Conservation (phyloP, 53 echinoderm and acorn worm genomes). For the Zoroaster sp. region DNA sequence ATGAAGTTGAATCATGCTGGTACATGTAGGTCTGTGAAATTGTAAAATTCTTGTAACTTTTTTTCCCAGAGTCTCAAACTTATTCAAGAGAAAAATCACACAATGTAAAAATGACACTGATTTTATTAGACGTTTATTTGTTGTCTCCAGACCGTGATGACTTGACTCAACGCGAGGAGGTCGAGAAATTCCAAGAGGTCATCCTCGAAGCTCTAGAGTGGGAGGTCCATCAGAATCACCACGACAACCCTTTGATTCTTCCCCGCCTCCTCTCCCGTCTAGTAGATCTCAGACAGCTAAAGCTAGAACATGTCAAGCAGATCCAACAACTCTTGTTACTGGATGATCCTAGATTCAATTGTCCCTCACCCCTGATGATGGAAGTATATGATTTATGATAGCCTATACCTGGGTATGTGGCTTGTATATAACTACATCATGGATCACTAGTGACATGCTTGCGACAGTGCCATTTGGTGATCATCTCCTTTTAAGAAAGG, state of each 20-base stretch:
- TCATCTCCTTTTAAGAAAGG: too few relatives aligned
- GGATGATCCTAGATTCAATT: conserved; percentile 77
- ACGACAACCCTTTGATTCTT: conserved; percentile 77
- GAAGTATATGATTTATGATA: conserved; percentile 88
- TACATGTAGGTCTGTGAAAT: too few relatives aligned
- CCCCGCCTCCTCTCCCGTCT: conserved; percentile 84
- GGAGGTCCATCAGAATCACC: conserved; percentile 90
- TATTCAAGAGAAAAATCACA: too few relatives aligned
- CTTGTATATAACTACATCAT: too few relatives aligned
- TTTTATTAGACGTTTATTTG: too few relatives aligned
- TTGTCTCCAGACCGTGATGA: conserved; percentile 85
- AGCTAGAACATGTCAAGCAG: conserved; percentile 96
- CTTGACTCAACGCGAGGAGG: conserved; percentile 79
- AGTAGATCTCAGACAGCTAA: conserved; percentile 94
- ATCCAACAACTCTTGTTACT: conserved; percentile 92
- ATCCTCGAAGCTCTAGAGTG: conserved; percentile 93
- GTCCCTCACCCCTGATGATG: conserved; percentile 87
- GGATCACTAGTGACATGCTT: too few relatives aligned
- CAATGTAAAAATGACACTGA: too few relatives aligned
- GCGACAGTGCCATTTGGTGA: too few relatives aligned
- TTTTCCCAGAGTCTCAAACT: too few relatives aligned
- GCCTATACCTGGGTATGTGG: background rate
- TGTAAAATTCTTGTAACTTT: too few relatives aligned
- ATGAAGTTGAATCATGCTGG: too few relatives aligned
- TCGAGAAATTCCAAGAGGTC: conserved; percentile 92